Evolutionary conservation across 1,140 invertebrate species (phyloP).

Genomic region (Caenorhabditis tropicalis): DNA sequence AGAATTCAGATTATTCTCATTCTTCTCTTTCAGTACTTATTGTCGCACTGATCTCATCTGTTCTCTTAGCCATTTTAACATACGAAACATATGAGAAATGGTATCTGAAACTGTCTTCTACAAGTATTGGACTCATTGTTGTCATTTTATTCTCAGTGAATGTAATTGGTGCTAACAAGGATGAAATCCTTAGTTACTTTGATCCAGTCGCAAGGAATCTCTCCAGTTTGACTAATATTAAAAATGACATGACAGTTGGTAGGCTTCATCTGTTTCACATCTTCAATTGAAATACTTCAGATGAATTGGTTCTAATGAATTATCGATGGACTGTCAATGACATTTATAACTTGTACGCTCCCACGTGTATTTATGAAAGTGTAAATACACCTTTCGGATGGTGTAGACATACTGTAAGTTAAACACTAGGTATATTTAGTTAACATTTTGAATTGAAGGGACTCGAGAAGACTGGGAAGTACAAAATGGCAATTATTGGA

Average conservation of each 20-base stretch:
- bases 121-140: background rate
- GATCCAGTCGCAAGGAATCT: background rate
- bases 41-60: background rate
- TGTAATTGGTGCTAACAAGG: background rate
- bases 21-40: background rate
- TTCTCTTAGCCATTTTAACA: background rate
- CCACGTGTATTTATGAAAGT: background rate
- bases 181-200: background rate
- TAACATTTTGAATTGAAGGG: background rate
- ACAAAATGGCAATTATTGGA: conserved; percentile 12
- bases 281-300: background rate
- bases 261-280: too few species aligned
- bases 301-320: background rate
- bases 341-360: background rate
- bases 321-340: conserved; percentile 5
- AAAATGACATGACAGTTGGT: background rate
- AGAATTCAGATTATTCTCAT: too few species aligned
- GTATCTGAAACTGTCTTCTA: conserved; percentile 10
- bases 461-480: background rate
- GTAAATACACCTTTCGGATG: background rate
- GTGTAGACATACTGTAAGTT: conserved; percentile 4
- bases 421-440: too few species aligned
- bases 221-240: background rate
- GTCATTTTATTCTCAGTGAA: background rate
- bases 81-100: conserved; percentile 11